A percentile compares a stretch with the other conserved stretches of the same genome.
These are phyloP conservation scores for Ptilodon capucinus DNA, from an alignment of 2,888 invertebrate species.

Conservation along the genomic window DNA sequence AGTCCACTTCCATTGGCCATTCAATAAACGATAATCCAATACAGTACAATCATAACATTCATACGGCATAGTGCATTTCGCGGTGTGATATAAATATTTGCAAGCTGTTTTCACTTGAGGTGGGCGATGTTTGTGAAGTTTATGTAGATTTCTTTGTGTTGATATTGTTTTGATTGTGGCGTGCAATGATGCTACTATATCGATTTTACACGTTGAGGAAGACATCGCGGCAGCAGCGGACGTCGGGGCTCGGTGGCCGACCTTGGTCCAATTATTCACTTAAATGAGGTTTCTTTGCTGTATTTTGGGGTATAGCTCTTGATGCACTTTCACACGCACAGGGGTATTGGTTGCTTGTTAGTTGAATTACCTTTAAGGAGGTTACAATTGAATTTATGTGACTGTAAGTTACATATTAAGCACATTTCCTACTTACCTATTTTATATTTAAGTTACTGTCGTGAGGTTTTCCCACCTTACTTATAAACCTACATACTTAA, in stretches of 20 bases:
- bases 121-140: slow-evolving; percentile 32
- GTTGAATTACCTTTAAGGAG: no score
- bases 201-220: slow-evolving; percentile 70
- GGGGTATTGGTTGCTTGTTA: background rate
- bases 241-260: slow-evolving; percentile 48
- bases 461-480: no score
- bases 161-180: slow-evolving; percentile 40
- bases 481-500: no score
- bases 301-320: slow-evolving; percentile 3
- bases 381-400: no score
- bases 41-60: slow-evolving; percentile 28
- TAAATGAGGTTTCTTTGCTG: slow-evolving; percentile 17
- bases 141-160: slow-evolving; percentile 23
- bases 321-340: background rate
- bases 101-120: slow-evolving; percentile 74
- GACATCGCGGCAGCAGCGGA: slow-evolving; percentile 58
- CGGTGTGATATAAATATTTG: slow-evolving; percentile 33
- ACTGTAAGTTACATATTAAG: no score
- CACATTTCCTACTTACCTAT: no score
- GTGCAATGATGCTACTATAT: slow-evolving; percentile 53
- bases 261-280: slow-evolving; percentile 70
- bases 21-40: slow-evolving; percentile 42
- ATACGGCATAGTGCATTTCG: slow-evolving; percentile 24
- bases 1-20: slow-evolving; percentile 42
- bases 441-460: no score